Evolutionary conservation across 2,113 vertebrate species (phyloP).

Genomic region (Naja naja): DNA sequence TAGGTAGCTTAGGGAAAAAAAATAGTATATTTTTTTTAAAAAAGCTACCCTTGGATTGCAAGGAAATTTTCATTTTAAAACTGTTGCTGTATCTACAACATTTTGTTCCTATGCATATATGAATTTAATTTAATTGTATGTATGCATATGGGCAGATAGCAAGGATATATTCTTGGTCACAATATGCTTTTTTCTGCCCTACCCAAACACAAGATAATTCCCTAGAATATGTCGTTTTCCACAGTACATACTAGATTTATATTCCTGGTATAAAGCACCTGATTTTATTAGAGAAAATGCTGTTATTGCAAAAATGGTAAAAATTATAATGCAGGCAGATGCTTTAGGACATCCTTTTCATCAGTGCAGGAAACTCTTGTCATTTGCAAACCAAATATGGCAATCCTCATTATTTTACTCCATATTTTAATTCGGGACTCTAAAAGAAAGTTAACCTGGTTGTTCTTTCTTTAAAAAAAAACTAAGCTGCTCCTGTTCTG

Average conservation of each 20-base stretch:
- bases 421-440: constrained; percentile 24
- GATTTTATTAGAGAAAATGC: constrained; percentile 22
- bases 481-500: background rate
- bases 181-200: background rate
- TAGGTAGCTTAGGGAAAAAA: background rate
- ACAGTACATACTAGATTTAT: constrained; percentile 19
- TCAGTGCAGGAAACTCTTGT: constrained; percentile 11
- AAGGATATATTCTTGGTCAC: background rate
- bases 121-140: background rate
- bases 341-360: constrained; percentile 22
- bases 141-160: background rate
- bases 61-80: background rate
- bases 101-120: background rate
- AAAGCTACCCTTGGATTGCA: background rate
- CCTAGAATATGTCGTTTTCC: background rate
- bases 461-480: constrained; percentile 17
- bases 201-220: background rate
- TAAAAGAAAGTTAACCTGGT: constrained; percentile 30
- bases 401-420: background rate
- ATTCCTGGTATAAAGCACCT: constrained; percentile 24
- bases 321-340: constrained; percentile 28
- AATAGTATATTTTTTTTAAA: background rate
- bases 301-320: constrained; percentile 31
- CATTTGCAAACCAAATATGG: constrained; percentile 36
- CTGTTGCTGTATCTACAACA: background rate